phyloP scores from a whole-genome alignment of 2,113 vertebrate species.

The Uropsilus gracilis region DNA sequence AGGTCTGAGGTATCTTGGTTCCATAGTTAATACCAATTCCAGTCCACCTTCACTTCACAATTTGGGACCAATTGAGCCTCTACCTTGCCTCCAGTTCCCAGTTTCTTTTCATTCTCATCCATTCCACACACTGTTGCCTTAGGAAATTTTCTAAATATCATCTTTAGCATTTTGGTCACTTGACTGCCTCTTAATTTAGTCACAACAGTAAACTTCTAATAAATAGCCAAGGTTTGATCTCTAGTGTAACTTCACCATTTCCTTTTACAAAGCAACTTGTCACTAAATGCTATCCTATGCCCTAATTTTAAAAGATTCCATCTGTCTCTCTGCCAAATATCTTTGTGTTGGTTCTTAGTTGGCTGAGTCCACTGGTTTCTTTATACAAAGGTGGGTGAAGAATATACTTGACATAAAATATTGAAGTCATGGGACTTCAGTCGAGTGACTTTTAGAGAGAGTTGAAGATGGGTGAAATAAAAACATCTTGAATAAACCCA shows the following conservation, averaged over 20 bases:
- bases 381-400: not conserved
- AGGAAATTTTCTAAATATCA: not conserved
- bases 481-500: conserved; percentile 41
- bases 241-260: not conserved
- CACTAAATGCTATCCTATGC: not conserved
- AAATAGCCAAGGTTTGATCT: not conserved
- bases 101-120: not conserved
- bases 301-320: not conserved
- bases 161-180: not conserved
- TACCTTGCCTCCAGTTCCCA: not conserved
- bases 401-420: not conserved
- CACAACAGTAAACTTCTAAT: not conserved
- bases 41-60: not conserved
- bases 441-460: not conserved
- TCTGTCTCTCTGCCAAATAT: not conserved
- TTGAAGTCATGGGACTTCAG: not conserved
- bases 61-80: not conserved
- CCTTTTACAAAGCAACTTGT: not conserved
- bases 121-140: not conserved
- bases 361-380: not conserved
- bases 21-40: not conserved
- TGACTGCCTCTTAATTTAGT: not conserved
- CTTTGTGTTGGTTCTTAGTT: not conserved
- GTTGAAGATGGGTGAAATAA: not conserved
- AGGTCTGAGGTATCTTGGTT: not conserved